Evolutionary conservation across 2,888 invertebrate species (phyloP).

Genomic region (Glaucopsyche alexis): DNA sequence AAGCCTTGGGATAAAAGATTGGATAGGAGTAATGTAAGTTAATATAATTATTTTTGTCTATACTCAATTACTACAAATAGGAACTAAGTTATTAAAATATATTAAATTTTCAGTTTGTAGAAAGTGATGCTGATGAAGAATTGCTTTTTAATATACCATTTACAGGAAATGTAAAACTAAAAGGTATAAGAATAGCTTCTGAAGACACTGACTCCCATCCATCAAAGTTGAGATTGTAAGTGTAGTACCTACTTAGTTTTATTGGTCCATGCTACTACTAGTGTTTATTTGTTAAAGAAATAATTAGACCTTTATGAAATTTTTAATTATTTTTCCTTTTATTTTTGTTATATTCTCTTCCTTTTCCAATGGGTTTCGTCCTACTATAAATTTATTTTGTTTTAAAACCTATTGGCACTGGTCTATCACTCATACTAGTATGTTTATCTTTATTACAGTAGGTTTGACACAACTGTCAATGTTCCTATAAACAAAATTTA

Average conservation of each 20-base stretch:
- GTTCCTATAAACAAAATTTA: no score
- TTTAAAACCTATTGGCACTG: no score
- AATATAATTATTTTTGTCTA: background rate
- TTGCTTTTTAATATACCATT: slow-evolving; percentile 98
- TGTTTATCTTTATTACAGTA: no score
- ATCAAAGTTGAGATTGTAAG: slow-evolving; percentile 91
- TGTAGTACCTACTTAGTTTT: slow-evolving; percentile 44
- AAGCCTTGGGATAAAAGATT: slow-evolving; percentile 94
- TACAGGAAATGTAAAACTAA: slow-evolving; percentile 96
- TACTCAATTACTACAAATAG: background rate
- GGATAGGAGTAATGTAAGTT: slow-evolving; percentile 85
- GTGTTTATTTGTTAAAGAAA: no score
- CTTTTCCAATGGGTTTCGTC: no score
- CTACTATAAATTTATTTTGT: no score
- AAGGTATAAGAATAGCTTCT: slow-evolving; percentile 95
- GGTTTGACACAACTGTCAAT: no score
- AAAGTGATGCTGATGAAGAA: slow-evolving; percentile 98
- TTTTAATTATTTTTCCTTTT: no score
- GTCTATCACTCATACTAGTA: no score
- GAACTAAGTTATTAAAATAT: background rate
- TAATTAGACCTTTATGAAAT: no score
- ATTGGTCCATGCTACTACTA: no score
- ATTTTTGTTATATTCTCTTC: no score
- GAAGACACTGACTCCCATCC: slow-evolving; percentile 93
- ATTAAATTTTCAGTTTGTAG: slow-evolving; percentile 86